These are phyloP conservation scores for Sylvia atricapilla DNA, from an alignment of 2,113 vertebrate genomes.

Conservation along the genomic window DNA sequence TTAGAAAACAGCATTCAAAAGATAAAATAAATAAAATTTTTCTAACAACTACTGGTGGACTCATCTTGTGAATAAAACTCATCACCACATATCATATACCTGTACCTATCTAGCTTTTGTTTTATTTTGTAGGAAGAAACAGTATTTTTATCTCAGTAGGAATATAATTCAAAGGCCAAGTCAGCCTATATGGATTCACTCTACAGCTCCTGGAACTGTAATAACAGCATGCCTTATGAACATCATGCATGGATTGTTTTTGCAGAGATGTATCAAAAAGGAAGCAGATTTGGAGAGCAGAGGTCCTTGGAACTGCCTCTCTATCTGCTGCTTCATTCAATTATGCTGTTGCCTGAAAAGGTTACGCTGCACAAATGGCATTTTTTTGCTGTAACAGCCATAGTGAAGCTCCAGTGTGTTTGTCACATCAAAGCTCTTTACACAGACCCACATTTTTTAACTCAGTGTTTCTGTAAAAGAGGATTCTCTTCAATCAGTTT, in stretches of 20 bases:
- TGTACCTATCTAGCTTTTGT: neutral
- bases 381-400: neutral
- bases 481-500: constrained; percentile 8
- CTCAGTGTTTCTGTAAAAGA: neutral
- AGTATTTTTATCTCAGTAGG: neutral
- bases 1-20: constrained; percentile 11
- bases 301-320: constrained; percentile 13
- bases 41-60: neutral
- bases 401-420: neutral
- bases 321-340: neutral
- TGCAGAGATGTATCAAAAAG: neutral
- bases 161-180: constrained; percentile 20
- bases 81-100: neutral
- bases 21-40: constrained; percentile 16
- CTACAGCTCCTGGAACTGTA: constrained; percentile 6
- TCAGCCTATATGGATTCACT: neutral
- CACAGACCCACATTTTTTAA: neutral
- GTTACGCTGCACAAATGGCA: constrained; percentile 4
- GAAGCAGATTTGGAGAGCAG: neutral
- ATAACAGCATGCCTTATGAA: constrained; percentile 30
- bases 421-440: constrained; percentile 10
- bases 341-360: constrained; percentile 27
- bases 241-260: constrained; percentile 25
- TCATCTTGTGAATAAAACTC: neutral
- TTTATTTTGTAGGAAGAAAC: neutral